Conservation (phyloP, 2,888 invertebrate genomes). For the Hydroisotoma schaefferi region DNA sequence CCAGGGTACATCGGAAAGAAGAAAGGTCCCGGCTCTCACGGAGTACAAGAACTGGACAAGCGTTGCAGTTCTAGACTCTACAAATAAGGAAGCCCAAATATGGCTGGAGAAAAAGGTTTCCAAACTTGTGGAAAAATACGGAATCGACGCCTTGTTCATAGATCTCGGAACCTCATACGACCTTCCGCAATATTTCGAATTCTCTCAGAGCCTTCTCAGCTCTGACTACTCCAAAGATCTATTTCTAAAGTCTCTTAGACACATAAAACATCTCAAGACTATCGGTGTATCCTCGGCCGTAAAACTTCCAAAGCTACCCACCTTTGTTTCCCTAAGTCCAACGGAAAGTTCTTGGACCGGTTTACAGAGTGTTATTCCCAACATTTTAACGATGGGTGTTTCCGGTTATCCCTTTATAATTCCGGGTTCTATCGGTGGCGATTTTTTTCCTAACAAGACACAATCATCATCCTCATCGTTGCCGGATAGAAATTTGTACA, state of each 20-base stretch:
- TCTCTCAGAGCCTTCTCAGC: conserved; percentile 66
- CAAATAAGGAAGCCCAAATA: conserved; percentile 72
- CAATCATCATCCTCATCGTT: conserved; percentile 49
- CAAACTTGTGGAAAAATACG: conserved; percentile 66
- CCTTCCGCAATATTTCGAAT: conserved; percentile 76
- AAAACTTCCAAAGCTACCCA: conserved; percentile 74
- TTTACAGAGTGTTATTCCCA: conserved; percentile 75
- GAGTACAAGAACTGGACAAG: conserved; percentile 73
- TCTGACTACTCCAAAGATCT: conserved; percentile 78
- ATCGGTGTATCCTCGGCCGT: conserved; percentile 82
- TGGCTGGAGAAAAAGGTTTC: conserved; percentile 76
- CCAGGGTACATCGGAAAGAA: conserved; percentile 43
- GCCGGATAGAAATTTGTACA: conserved; percentile 77
- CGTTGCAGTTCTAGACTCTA: conserved; percentile 72
- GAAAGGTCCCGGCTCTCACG: conserved; percentile 75
- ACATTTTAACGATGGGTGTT: conserved; percentile 80
- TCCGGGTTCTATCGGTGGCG: conserved; percentile 91
- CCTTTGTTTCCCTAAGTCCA: conserved; percentile 79
- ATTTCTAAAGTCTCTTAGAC: conserved; percentile 63
- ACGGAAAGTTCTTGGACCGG: conserved; percentile 87
- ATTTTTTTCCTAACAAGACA: conserved; percentile 51
- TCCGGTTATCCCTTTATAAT: conserved; percentile 90
- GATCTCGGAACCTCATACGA: conserved; percentile 79
- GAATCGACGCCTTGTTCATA: conserved; percentile 79
- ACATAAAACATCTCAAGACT: conserved; percentile 56